phyloP scores from a whole-genome alignment of 2,888 invertebrate species.

The Eustalomyia histrio region DNA sequence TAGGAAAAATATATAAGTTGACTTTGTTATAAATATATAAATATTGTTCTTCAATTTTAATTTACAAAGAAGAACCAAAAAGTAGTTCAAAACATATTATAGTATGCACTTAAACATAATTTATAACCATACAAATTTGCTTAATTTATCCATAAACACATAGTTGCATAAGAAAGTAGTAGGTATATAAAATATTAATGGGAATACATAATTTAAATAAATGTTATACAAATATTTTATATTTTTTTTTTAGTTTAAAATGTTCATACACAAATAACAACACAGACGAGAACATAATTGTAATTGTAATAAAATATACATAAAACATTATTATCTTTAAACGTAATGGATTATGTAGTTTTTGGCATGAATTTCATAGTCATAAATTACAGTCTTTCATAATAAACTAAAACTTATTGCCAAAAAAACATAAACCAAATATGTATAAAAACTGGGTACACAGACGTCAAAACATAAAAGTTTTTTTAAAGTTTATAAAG shows the following conservation, averaged over 20 bases:
- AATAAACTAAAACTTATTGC: conserved; percentile 53
- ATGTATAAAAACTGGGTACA: background rate
- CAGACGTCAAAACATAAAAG: background rate
- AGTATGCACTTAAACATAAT: no score
- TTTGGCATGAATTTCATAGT: conserved; percentile 48
- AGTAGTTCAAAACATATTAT: no score
- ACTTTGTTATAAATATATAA: no score
- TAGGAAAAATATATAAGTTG: no score
- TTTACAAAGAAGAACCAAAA: no score
- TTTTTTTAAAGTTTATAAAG: background rate
- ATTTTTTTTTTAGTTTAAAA: background rate
- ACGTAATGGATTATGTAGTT: conserved; percentile 38
- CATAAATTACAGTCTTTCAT: conserved; percentile 53
- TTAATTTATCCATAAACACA: background rate
- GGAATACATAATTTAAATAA: no score
- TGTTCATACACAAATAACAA: background rate
- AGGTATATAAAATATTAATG: background rate
- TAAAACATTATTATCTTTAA: conserved; percentile 41
- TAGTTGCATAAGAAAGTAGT: background rate
- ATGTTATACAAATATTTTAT: no score
- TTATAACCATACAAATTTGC: background rate
- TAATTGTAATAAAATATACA: conserved; percentile 5
- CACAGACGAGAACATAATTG: background rate
- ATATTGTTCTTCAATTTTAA: no score
- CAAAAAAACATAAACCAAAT: conserved; percentile 40